phyloP scores from a whole-genome alignment of 2,888 invertebrate genomes.

The Protonemura montana region DNA sequence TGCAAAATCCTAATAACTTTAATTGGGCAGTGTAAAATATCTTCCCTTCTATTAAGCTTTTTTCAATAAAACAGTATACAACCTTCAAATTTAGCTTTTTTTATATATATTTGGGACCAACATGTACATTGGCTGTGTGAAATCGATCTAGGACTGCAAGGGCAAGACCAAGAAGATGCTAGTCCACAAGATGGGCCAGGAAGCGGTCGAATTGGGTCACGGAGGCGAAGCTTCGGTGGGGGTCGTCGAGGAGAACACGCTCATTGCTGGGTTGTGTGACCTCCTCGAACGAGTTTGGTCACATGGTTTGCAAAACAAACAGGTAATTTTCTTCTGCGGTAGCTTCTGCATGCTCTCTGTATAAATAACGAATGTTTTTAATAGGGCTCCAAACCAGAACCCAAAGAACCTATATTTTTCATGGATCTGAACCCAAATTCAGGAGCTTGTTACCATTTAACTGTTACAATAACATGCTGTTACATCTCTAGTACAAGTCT shows the following conservation, averaged over 20 bases:
- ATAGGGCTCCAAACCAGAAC: no score
- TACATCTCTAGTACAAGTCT: no score
- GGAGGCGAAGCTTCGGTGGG: conserved; percentile 76
- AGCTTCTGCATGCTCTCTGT: conserved; percentile 10
- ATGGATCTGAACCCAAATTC: no score
- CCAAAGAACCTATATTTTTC: no score
- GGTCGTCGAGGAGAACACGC: conserved; percentile 93
- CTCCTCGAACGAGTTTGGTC: conserved; percentile 97
- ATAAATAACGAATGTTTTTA: not conserved
- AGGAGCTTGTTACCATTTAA: no score
- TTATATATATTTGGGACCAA: no score
- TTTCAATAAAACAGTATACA: no score
- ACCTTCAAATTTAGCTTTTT: no score
- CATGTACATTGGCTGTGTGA: not conserved
- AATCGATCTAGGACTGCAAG: conserved; percentile 77
- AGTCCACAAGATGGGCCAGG: conserved; percentile 98
- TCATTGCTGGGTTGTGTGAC: conserved; percentile 98
- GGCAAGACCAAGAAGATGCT: conserved; percentile 97
- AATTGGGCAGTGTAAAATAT: no score
- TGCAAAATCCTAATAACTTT: no score
- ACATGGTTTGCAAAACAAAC: conserved; percentile 93
- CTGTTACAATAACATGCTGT: no score
- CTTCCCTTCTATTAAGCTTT: no score
- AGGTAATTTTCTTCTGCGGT: conserved; percentile 60
- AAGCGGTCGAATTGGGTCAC: conserved; percentile 93